A percentile compares a stretch with the other conserved stretches of the same genome.
Conservation (phyloP, 2,888 invertebrate species). For the Ophraella communa region DNA sequence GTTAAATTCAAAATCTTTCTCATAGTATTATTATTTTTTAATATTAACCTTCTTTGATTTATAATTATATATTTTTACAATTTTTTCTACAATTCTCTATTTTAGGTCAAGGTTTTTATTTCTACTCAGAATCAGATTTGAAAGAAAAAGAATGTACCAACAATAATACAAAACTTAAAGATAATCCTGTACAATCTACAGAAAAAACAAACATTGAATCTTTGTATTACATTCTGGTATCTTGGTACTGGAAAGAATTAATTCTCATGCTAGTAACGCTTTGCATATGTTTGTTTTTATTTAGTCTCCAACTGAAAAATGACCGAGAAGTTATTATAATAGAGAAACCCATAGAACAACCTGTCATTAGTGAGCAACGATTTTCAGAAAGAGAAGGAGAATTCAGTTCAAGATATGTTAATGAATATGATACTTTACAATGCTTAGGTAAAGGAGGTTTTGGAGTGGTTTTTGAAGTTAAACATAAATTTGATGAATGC, state of each 20-base stretch:
- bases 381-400: slow-evolving; percentile 51
- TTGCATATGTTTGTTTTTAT: slow-evolving; percentile 34
- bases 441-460: slow-evolving; percentile 92
- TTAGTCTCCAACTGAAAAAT: slow-evolving; percentile 33
- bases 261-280: slow-evolving; percentile 38
- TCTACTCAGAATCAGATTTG: slow-evolving; percentile 66
- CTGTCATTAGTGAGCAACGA: slow-evolving; percentile 1
- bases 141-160: slow-evolving; percentile 46
- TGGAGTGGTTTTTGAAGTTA: slow-evolving; percentile 94
- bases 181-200: background rate
- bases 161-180: slow-evolving; percentile 34
- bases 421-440: slow-evolving; percentile 82
- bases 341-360: slow-evolving; percentile 42
- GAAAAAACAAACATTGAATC: slow-evolving; percentile 5
- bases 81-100: background rate
- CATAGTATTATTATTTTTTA: too few species aligned
- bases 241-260: slow-evolving; percentile 40
- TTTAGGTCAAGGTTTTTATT: slow-evolving; percentile 78
- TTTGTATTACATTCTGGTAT: slow-evolving; percentile 24
- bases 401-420: slow-evolving; percentile 74
- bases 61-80: background rate
- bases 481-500: slow-evolving; percentile 92
- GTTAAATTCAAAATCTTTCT: too few species aligned
- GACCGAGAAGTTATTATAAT: slow-evolving; percentile 43
- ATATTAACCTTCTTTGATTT: background rate